These are phyloP conservation scores for Pipistrellus pipistrellus DNA, from an alignment of 2,797 vertebrate species.

Conservation along the genomic window DNA sequence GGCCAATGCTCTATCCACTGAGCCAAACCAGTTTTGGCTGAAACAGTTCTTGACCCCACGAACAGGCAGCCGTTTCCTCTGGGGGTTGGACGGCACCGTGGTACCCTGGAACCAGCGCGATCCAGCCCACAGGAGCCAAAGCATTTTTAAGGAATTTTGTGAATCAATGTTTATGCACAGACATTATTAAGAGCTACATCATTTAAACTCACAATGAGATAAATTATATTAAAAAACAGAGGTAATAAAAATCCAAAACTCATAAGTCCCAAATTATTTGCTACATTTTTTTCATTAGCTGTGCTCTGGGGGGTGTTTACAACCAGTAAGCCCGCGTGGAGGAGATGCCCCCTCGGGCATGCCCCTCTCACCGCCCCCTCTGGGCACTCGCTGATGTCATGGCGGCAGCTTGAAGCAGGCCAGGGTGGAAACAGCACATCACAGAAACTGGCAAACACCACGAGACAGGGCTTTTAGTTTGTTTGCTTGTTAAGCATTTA, in stretches of 20 bases:
- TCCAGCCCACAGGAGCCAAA: background rate
- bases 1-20: no score
- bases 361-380: background rate
- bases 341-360: background rate
- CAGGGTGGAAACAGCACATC: background rate
- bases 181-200: background rate
- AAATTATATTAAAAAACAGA: slow-evolving; percentile 24
- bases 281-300: background rate
- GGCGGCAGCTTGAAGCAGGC: background rate
- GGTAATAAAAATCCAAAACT: background rate
- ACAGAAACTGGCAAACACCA: background rate
- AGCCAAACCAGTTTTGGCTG: background rate
- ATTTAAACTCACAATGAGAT: background rate
- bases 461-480: background rate
- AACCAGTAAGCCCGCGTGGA: background rate
- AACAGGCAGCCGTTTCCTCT: background rate
- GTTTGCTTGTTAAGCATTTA: background rate
- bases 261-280: background rate
- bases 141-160: background rate
- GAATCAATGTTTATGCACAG: background rate
- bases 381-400: background rate
- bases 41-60: background rate
- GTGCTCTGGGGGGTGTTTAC: background rate
- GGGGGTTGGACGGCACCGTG: background rate
- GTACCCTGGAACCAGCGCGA: background rate